phyloP scores from a whole-genome alignment of 2,888 invertebrate genomes.

The Periphyllus acericola region DNA sequence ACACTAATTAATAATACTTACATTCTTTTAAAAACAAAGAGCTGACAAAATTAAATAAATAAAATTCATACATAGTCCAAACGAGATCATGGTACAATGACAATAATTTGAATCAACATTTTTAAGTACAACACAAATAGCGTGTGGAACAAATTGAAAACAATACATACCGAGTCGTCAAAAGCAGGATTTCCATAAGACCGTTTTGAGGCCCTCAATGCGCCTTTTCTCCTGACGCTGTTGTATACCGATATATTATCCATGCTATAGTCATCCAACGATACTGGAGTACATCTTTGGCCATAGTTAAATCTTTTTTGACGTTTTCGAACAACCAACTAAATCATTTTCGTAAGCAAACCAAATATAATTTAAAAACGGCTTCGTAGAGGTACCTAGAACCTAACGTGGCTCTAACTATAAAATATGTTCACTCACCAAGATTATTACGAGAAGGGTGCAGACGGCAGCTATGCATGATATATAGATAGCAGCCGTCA shows the following conservation, averaged over 20 bases:
- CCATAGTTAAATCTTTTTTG: conserved; percentile 84
- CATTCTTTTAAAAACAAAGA: too few species aligned
- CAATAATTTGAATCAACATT: neutral
- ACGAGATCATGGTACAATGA: too few species aligned
- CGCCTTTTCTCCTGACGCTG: conserved; percentile 80
- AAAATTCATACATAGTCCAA: too few species aligned
- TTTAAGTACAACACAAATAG: neutral
- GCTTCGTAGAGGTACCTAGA: too few species aligned
- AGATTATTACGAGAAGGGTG: conserved; percentile 78
- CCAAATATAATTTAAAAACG: neutral
- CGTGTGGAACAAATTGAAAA: conserved; percentile 2
- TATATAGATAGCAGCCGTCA: conserved; percentile 83
- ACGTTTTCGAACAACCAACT: conserved; percentile 84
- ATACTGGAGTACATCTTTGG: conserved; percentile 87
- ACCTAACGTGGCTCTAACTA: too few species aligned
- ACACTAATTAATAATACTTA: too few species aligned
- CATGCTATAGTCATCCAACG: conserved; percentile 87
- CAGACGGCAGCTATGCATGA: conserved; percentile 84
- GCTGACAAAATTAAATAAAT: too few species aligned
- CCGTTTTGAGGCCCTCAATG: conserved; percentile 79
- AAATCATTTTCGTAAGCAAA: conserved; percentile 63
- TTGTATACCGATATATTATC: conserved; percentile 85
- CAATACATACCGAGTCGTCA: conserved; percentile 80
- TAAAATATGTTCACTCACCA: conserved; percentile 71
- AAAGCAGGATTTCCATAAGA: conserved; percentile 92